A percentile compares a stretch with the other conserved stretches of the same genome.
phyloP scores from a whole-genome alignment of 2,888 invertebrate species.

The Chymomyza fuscimana region DNA sequence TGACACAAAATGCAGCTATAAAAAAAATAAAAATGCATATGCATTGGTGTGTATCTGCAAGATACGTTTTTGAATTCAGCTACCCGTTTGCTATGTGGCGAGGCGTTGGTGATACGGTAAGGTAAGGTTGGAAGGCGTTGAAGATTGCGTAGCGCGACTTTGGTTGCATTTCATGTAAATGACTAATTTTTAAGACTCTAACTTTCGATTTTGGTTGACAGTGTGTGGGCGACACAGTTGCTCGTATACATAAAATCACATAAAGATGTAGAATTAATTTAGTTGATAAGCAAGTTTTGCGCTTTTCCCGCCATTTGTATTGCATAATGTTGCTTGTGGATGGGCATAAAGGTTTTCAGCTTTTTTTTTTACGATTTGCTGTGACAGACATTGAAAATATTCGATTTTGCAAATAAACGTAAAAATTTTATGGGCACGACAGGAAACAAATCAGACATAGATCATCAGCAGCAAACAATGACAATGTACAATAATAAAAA shows the following conservation, averaged over 20 bases:
- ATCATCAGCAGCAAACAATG: slow-evolving; percentile 54
- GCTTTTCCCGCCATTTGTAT: slow-evolving; percentile 35
- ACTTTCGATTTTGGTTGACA: slow-evolving; percentile 57
- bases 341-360: slow-evolving; percentile 1
- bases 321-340: slow-evolving; percentile 40
- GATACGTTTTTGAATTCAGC: slow-evolving; percentile 18
- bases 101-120: slow-evolving; percentile 24
- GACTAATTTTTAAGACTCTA: slow-evolving; percentile 63
- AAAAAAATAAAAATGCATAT: slow-evolving; percentile 34
- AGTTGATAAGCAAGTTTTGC: slow-evolving; percentile 54
- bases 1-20: slow-evolving; percentile 63
- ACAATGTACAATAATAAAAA: slow-evolving; percentile 32
- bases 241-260: not conserved
- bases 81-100: slow-evolving; percentile 32
- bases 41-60: slow-evolving; percentile 21
- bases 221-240: slow-evolving; percentile 10
- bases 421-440: slow-evolving; percentile 68
- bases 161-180: slow-evolving; percentile 64
- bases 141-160: slow-evolving; percentile 42
- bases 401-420: slow-evolving; percentile 34
- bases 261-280: slow-evolving; percentile 70
- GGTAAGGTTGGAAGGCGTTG: slow-evolving; percentile 38
- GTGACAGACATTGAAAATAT: slow-evolving; percentile 49
- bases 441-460: slow-evolving; percentile 76
- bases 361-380: slow-evolving; percentile 31